Conservation (phyloP, 2,888 invertebrate genomes). For the Lasioglossum villosulum region DNA sequence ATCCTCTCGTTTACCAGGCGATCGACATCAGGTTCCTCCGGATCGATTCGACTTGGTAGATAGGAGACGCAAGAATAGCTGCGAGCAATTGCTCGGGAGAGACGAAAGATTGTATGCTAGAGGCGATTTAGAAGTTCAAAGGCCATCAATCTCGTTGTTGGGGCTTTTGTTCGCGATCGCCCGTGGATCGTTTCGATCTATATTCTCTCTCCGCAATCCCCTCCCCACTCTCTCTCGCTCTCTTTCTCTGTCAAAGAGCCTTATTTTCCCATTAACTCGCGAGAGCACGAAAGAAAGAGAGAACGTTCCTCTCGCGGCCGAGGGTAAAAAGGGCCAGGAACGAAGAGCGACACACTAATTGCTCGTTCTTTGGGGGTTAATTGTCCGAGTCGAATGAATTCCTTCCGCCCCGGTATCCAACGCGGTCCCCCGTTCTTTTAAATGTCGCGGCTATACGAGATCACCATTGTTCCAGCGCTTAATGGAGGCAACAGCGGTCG, state of each 20-base stretch:
- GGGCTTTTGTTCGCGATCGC: neutral
- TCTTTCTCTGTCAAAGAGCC: neutral
- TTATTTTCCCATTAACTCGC: conserved; percentile 11
- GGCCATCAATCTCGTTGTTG: conserved; percentile 13
- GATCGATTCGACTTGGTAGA: conserved; percentile 5
- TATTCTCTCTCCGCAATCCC: neutral
- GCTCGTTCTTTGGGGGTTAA: conserved; percentile 16
- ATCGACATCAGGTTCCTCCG: neutral
- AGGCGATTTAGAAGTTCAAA: conserved; percentile 2
- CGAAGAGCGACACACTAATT: conserved; percentile 16
- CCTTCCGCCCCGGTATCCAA: neutral
- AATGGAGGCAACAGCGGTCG: conserved; percentile 33
- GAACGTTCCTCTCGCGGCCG: neutral
- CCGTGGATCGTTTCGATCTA: neutral
- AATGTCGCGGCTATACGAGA: neutral
- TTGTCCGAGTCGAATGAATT: conserved; percentile 7
- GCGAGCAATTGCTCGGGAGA: neutral
- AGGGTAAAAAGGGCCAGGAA: neutral
- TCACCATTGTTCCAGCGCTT: conserved; percentile 19
- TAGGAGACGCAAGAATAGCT: conserved; percentile 10
- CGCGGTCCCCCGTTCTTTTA: conserved; percentile 3
- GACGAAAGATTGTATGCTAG: conserved; percentile 11
- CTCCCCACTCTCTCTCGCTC: too few relatives aligned
- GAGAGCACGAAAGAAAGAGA: neutral
- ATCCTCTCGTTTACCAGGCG: neutral